These are phyloP conservation scores for Psephotus haematonotus DNA, from an alignment of 2,113 vertebrate species.

Conservation along the genomic window DNA sequence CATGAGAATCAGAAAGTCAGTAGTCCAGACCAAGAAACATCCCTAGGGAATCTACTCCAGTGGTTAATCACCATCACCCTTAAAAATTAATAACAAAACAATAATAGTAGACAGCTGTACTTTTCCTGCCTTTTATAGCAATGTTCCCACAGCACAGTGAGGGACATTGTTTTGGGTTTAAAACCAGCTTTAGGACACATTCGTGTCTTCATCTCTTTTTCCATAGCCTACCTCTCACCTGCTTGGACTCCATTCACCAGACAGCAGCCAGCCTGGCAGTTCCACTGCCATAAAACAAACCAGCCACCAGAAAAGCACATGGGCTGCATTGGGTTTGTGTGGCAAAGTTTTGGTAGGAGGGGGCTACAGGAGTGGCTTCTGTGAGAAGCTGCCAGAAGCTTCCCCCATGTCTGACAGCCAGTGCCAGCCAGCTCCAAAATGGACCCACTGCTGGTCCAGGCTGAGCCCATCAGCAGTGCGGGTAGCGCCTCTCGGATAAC, in stretches of 20 bases:
- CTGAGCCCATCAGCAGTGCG: neutral
- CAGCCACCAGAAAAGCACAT: neutral
- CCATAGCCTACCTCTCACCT: neutral
- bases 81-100: constrained; percentile 32
- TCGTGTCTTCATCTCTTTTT: neutral
- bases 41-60: neutral
- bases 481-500: neutral
- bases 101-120: constrained; percentile 7
- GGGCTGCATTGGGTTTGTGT: neutral
- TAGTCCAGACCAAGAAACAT: neutral
- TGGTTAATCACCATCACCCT: neutral
- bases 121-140: constrained; percentile 37
- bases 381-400: neutral
- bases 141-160: neutral
- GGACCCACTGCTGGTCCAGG: neutral
- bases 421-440: fast-evolving
- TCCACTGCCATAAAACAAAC: neutral
- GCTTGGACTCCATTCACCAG: neutral
- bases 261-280: neutral
- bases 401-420: neutral
- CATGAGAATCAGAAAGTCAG: neutral
- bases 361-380: neutral
- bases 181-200: neutral
- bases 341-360: neutral
- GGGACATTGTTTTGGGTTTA: neutral